Evolutionary conservation across 1,140 invertebrate genomes (phyloP).

Genomic region (Lasaia peninsularis): DNA sequence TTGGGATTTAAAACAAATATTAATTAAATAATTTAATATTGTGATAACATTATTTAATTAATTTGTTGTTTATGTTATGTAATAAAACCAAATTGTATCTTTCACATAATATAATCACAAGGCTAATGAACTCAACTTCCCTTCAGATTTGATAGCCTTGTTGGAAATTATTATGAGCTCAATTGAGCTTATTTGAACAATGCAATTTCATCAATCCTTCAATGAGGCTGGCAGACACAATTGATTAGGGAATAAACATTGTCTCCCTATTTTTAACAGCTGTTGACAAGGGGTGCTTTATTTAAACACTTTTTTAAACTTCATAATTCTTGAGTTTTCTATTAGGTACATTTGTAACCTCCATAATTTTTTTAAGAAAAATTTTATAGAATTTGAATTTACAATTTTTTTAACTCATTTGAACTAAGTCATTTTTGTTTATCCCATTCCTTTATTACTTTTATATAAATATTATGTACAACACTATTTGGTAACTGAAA

Average conservation of each 20-base stretch:
- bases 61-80: neutral
- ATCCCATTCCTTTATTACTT: no score
- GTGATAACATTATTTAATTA: neutral
- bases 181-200: constrained; percentile 29
- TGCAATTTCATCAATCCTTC: constrained; percentile 20
- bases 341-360: neutral
- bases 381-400: no score
- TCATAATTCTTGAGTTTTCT: neutral
- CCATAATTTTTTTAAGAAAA: no score
- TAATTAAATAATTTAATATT: no score
- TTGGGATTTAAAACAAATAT: no score
- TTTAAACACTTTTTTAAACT: neutral
- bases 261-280: neutral
- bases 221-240: constrained; percentile 15
- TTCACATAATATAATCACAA: constrained; percentile 12
- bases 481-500: no score
- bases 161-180: constrained; percentile 34
- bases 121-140: constrained; percentile 49
- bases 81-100: neutral
- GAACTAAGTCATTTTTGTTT: no score
- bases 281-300: neutral
- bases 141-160: constrained; percentile 43
- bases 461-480: no score
- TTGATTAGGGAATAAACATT: constrained; percentile 7
- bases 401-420: no score